Conservation (phyloP, 1,140 invertebrate species). For the Vanessa tameamea region DNA sequence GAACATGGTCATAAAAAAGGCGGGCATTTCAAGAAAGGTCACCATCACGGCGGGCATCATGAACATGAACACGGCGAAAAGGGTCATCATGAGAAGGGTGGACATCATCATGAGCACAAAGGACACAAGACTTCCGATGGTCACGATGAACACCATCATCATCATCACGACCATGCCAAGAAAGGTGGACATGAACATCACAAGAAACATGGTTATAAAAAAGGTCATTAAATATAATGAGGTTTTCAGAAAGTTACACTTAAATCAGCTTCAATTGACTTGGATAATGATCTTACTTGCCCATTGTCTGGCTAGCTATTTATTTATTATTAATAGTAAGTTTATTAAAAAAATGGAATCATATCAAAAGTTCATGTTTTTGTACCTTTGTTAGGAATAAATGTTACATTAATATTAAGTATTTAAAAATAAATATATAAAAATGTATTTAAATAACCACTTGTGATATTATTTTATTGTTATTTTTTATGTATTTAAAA, state of each 20-base stretch:
- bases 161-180: slow-evolving; percentile 83
- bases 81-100: slow-evolving; percentile 85
- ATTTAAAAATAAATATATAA: slow-evolving; percentile 22
- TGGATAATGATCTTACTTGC: slow-evolving; percentile 24
- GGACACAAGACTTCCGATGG: slow-evolving; percentile 80
- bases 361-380: slow-evolving; percentile 1
- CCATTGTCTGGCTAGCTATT: slow-evolving; percentile 41
- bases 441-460: neutral
- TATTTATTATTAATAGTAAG: slow-evolving; percentile 43
- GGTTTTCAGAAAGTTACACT: neutral
- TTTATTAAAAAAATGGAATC: slow-evolving; percentile 7
- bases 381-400: neutral
- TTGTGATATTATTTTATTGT: neutral
- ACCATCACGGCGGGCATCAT: slow-evolving; percentile 84
- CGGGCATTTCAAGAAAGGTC: slow-evolving; percentile 84
- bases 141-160: slow-evolving; percentile 81
- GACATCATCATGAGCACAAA: slow-evolving; percentile 74
- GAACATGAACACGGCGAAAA: slow-evolving; percentile 86
- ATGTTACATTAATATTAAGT: slow-evolving; percentile 25
- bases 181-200: slow-evolving; percentile 82
- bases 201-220: slow-evolving; percentile 80
- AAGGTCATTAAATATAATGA: slow-evolving; percentile 69
- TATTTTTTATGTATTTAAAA: too few relatives aligned
- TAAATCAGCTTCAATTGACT: slow-evolving; percentile 27
- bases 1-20: slow-evolving; percentile 86